These are phyloP conservation scores for Noctua janthe DNA, from an alignment of 2,888 invertebrate species.

Conservation along the genomic window DNA sequence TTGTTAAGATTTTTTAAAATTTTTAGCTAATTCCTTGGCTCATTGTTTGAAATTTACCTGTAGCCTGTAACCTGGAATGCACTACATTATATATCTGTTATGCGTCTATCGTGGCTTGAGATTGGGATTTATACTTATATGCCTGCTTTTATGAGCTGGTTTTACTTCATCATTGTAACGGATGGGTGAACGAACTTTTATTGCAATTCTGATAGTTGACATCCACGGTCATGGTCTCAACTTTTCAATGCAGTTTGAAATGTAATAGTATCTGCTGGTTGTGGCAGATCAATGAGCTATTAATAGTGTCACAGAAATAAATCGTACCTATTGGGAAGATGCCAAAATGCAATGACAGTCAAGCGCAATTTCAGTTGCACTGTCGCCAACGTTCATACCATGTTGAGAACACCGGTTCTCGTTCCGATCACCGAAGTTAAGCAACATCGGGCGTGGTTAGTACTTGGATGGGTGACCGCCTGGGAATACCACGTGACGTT, in stretches of 20 bases:
- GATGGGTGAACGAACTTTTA: background rate
- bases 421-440: slow-evolving; percentile 87
- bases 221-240: background rate
- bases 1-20: too few relatives aligned
- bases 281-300: slow-evolving; percentile 2
- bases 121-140: background rate
- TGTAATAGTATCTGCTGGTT: too few relatives aligned
- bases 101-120: background rate
- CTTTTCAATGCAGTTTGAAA: background rate
- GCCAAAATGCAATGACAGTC: background rate
- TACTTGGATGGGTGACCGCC: slow-evolving; percentile 88
- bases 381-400: slow-evolving; percentile 49
- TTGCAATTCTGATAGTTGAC: background rate
- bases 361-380: slow-evolving; percentile 1
- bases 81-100: too few relatives aligned
- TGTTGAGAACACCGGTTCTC: slow-evolving; percentile 54
- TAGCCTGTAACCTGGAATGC: background rate
- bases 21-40: too few relatives aligned
- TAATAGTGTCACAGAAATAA: background rate
- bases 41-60: background rate
- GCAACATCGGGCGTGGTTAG: slow-evolving; percentile 87
- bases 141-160: background rate
- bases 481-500: slow-evolving; percentile 84
- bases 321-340: background rate
- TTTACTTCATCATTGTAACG: background rate